Evolutionary conservation across 1,140 invertebrate genomes (phyloP).

Genomic region (Campodea augens): DNA sequence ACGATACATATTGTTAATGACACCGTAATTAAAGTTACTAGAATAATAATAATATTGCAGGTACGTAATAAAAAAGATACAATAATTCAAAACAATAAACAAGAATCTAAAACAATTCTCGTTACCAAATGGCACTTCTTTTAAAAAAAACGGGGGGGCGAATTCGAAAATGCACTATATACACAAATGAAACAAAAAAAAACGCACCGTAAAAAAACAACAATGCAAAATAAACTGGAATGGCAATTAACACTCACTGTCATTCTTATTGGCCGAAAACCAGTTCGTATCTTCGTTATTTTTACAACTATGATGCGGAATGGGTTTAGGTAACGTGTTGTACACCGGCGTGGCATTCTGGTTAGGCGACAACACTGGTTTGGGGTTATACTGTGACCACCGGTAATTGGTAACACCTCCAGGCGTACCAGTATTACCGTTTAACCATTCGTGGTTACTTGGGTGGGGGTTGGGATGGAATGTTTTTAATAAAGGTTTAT

Average conservation of each 20-base stretch:
- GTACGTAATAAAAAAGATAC: neutral
- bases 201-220: neutral
- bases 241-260: neutral
- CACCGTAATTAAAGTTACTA: no score
- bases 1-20: no score
- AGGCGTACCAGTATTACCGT: neutral
- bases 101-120: constrained; percentile 7
- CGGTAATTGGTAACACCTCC: neutral
- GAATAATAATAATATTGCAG: no score
- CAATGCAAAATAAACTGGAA: neutral
- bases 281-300: neutral
- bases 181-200: neutral
- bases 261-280: neutral
- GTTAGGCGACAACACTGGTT: neutral
- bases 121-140: no score
- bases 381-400: neutral
- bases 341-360: neutral
- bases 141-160: neutral
- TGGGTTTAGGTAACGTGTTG: neutral
- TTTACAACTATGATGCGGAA: neutral
- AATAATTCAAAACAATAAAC: neutral
- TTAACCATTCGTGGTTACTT: constrained; percentile 9
- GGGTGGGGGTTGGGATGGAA: constrained; percentile 3
- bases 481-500: no score
- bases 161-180: constrained; percentile 2